Percentiles rank a stretch among this genome's conserved stretches.
Evolutionary conservation across 2,888 invertebrate genomes (phyloP).

Genomic region (Brachypterus glaber): DNA sequence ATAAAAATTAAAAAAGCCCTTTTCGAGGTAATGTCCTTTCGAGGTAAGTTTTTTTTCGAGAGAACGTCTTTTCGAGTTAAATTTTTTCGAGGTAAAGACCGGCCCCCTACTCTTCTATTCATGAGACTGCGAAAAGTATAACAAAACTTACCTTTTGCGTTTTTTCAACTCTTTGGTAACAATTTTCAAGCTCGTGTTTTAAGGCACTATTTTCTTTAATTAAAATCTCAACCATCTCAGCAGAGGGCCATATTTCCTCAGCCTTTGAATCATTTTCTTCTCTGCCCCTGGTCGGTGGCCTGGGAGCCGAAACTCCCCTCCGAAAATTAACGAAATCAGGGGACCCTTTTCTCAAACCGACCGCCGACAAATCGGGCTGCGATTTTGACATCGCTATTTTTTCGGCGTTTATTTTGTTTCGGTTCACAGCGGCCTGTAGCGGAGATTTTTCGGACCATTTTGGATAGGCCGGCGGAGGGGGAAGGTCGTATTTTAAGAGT

Average conservation of each 20-base stretch:
- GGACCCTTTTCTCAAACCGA: constrained; percentile 26
- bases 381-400: constrained; percentile 62
- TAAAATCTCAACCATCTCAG: constrained; percentile 71
- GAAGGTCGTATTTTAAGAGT: constrained; percentile 27
- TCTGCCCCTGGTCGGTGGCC: constrained; percentile 49
- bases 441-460: constrained; percentile 38
- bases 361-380: constrained; percentile 71
- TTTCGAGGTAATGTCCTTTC: too few species aligned
- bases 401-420: constrained; percentile 36
- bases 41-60: too few species aligned
- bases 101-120: too few species aligned
- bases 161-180: constrained; percentile 73
- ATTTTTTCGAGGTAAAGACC: too few species aligned
- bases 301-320: constrained; percentile 38
- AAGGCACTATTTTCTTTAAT: constrained; percentile 77
- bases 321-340: constrained; percentile 33
- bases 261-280: constrained; percentile 47
- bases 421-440: constrained; percentile 29
- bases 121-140: too few species aligned
- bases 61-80: too few species aligned
- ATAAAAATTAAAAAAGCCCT: too few species aligned
- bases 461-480: constrained; percentile 39
- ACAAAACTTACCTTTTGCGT: constrained; percentile 67
- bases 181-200: constrained; percentile 73
- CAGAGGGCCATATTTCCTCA: constrained; percentile 52